Base-by-base conservation (phyloP, 37 sponge, comb jelly and placozoan genomes). In the Cliona cf. orientalis region DNA sequence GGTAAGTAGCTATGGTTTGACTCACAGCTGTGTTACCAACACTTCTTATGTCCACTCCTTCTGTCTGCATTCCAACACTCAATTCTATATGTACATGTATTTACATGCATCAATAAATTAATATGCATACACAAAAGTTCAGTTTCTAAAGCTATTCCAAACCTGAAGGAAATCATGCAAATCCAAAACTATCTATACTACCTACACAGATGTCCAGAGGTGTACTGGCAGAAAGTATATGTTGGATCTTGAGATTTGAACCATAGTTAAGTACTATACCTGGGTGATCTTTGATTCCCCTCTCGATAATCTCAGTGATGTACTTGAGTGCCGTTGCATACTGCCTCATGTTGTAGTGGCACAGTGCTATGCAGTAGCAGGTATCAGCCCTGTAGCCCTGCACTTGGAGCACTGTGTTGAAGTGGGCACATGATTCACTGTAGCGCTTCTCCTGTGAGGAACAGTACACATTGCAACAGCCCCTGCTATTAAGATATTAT, bases 231-330 rank as follows among this genome's bases (percentile, higher is more conserved):
- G n/a, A n/a, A n/a, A n/a, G n/a, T n/a, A n/a, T n/a, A n/a, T n/a
- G n/a, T n/a, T n/a, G n/a, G n/a, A 61, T n/a, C 7, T 61, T 61
- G 28, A n/a, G 17, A n/a, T n/a, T 11, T n/a, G 22, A n/a, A 61
- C 63, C 6, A n/a, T 61, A 6, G 26, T 26, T n/a, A 61, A 21
- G 32, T 66, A 29, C 37, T 2, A 25, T 55, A 84, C 93, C 93
- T 46, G 97, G 97, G 42, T 97, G 93, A 3, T 95, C 96, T 58
- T 85, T 89, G 39, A 98, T 95, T 34, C 92, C 99, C 59, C 86
- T 86, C 84, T 98, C 99, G 25, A 98, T 89, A 55, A 98, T 84
- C 58, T 98, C 99, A 36, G 94, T 86, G 40, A 98, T 95, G 88
- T 89, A 81, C 78, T 98, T 98, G 49, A 95, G 92, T 34, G 99